Evolutionary conservation across 1,140 invertebrate genomes (phyloP), one percentile per base, ranked within the genome.

Genomic region (Mya arenaria): DNA sequence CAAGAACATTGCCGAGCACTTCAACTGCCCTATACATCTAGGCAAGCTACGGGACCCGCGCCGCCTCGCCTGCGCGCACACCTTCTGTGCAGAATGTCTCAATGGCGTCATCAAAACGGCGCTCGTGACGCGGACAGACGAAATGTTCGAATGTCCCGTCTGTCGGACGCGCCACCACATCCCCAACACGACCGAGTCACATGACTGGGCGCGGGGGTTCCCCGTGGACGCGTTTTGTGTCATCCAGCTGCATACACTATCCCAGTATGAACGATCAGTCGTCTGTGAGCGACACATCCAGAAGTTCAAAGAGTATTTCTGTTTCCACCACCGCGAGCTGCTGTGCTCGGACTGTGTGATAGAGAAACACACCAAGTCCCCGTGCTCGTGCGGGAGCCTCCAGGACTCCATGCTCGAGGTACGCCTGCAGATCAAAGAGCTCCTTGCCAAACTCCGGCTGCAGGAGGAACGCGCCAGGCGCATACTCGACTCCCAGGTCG

Each of bases 251-350:
- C 79, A 82, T 36, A 82, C 79, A 1, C 44, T 82, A 25, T 48
- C 58, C 13, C 79, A 82, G 60, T 82, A 82, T 30, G 34, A 82
- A 32, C 56, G 58, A 10, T 73, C 79, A 28, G 39, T 58, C 1
- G 71, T 82, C 4, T 82, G 79, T 30, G 71, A 74, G 36, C 65
- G 32, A 74, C 79, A 82, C 44, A 82, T 74, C 15, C 56, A 74
- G 15, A 82, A 82, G 44, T 82, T 82, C 37, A 82, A 82, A 30
- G 79, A 82, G 56, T 82, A 82, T 37, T 82, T 73, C 37, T 82
- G 79, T n/a, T 82, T 82, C 52, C 68, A 82, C 32, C 79, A 82
- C 37, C 58, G 79, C 25, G 79, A 82, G 52, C 28, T 82, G 6
- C 60, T 82, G 10, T 82, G 79, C 44, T 73, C 79, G 28, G 79